phyloP scores from a whole-genome alignment of 1,140 invertebrate species.

The Teleogryllus occipitalis region DNA sequence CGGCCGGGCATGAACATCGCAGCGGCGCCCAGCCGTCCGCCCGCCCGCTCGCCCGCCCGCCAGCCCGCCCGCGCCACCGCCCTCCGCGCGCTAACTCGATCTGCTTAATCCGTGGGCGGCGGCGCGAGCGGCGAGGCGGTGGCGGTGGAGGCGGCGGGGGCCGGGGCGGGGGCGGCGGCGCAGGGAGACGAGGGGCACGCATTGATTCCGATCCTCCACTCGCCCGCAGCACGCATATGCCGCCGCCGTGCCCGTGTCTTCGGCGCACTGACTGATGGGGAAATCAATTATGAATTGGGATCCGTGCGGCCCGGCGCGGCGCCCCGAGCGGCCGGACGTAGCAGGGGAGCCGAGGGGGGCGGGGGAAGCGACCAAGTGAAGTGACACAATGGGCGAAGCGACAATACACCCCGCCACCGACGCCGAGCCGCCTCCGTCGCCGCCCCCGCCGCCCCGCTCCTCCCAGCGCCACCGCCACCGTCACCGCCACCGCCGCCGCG shows the following conservation, averaged over 20 bases:
- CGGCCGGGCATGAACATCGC: background rate
- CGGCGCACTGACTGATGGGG: background rate
- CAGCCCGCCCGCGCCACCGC: background rate
- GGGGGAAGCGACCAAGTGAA: background rate
- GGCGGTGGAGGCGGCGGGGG: too few species aligned
- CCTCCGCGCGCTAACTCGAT: too few species aligned
- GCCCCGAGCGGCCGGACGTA: background rate
- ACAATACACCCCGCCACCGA: background rate
- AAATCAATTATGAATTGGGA: background rate
- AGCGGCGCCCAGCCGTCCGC: too few species aligned
- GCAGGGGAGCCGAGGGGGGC: background rate
- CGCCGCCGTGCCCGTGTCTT: background rate
- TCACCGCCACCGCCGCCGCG: background rate
- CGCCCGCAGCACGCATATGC: background rate
- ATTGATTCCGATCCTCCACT: constrained; percentile 3
- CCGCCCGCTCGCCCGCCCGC: too few species aligned
- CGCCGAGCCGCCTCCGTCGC: too few species aligned
- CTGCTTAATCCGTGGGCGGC: too few species aligned
- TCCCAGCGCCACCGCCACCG: background rate
- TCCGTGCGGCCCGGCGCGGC: background rate
- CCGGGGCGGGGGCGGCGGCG: too few species aligned
- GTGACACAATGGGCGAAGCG: constrained; percentile 2
- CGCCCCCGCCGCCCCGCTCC: background rate
- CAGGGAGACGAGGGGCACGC: background rate
- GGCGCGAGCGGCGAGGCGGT: too few species aligned